These are phyloP conservation scores for Pantala flavescens DNA, from an alignment of 1,140 invertebrate genomes.

Conservation along the genomic window DNA sequence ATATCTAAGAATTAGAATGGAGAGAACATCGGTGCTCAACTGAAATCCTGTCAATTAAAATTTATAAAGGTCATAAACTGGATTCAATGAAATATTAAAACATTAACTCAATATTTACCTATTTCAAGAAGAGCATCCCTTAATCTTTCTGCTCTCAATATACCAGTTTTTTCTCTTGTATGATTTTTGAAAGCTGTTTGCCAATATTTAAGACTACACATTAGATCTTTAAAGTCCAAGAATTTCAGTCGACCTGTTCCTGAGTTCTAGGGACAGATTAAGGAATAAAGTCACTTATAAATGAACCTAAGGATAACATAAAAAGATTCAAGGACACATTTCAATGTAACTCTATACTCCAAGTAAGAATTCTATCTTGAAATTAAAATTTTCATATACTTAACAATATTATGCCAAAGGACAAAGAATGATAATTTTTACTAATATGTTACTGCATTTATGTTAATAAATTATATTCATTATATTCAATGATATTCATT, in stretches of 20 bases:
- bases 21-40: slow-evolving; percentile 69
- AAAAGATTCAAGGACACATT: no score
- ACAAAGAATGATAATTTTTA: no score
- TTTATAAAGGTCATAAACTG: neutral
- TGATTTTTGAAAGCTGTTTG: slow-evolving; percentile 84
- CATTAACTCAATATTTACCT: slow-evolving; percentile 36
- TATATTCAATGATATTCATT: no score
- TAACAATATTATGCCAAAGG: no score
- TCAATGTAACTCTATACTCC: no score
- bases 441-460: no score
- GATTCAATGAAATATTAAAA: slow-evolving; percentile 15
- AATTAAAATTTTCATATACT: no score
- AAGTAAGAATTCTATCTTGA: no score
- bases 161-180: slow-evolving; percentile 82
- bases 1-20: slow-evolving; percentile 70
- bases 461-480: no score
- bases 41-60: slow-evolving; percentile 54
- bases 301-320: no score
- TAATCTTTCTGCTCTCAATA: slow-evolving; percentile 74
- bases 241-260: slow-evolving; percentile 72
- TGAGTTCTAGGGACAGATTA: slow-evolving; percentile 47
- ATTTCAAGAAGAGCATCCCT: slow-evolving; percentile 75
- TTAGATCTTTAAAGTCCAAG: slow-evolving; percentile 80
- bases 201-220: slow-evolving; percentile 86
- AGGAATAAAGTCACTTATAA: slow-evolving; percentile 32